phyloP scores from a whole-genome alignment of 2,113 vertebrate species.

The Lepus timidus region DNA sequence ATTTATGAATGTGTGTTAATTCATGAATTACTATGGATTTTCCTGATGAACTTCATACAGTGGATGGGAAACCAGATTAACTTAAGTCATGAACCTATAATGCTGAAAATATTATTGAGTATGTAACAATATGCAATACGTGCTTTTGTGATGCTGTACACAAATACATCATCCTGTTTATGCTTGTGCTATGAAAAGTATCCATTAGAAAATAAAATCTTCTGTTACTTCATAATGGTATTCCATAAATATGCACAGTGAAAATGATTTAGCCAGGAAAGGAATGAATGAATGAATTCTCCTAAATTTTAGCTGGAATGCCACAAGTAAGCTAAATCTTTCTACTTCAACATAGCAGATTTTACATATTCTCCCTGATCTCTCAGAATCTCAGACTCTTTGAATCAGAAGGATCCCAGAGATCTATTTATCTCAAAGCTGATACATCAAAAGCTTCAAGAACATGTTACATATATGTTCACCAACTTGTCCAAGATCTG shows the following conservation, averaged over 20 bases:
- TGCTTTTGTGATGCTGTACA: neutral
- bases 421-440: no score
- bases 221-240: neutral
- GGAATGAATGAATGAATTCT: neutral
- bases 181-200: neutral
- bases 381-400: neutral
- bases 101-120: neutral
- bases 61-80: neutral
- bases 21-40: neutral
- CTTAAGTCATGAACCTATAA: neutral
- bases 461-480: accelerated
- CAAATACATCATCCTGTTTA: neutral
- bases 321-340: neutral
- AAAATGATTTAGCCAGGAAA: neutral
- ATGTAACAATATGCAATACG: neutral
- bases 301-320: neutral
- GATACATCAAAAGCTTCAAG: neutral
- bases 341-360: neutral
- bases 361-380: neutral
- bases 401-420: neutral
- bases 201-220: neutral
- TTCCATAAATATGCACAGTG: neutral
- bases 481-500: neutral
- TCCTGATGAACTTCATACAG: neutral
- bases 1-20: neutral